Base-by-base conservation (phyloP, 2,888 invertebrate genomes). In the Andrena bicolor region DNA sequence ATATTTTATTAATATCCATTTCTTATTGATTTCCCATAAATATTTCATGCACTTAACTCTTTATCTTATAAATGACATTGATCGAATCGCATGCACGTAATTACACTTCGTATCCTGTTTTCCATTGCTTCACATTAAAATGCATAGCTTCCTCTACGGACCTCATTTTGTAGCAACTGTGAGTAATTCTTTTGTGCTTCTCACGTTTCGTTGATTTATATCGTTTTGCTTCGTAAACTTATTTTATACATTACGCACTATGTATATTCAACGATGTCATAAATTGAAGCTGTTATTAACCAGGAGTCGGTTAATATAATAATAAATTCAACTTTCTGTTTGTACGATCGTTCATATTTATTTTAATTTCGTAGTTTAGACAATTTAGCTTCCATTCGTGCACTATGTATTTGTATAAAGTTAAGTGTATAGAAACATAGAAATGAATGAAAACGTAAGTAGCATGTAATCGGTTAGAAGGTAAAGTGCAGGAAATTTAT, bases 381-480 rank as follows among this genome's bases (percentile, higher is more conserved):
- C 49, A 32, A 41, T 35, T 3, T 2, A 20, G 20, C 10, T 41
- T 69, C 10, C n/a, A 56, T 73, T 16, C 1, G 8, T 30, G 26
- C 49, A 16, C 30, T 32, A 13, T 30, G 58, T 48, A 48, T 28
- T 64, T 7, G 13, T 48, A 53, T 26, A 51, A 73, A 30, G 56
- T 13, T 28, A 68, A 71, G 13, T 30, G n/a, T 28, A 71, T 48
- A 70, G 20, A 41, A 53, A 41, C 13, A 23, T 72, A 30, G 3
- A 56, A 70, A 32, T 66, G 58, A 72, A 23, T 72, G 61, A 49
- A 64, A 77, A 71, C 68, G 73, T 77, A 56, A 68, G 71, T 61
- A 76, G 87, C 69, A 85, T 84, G 79, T 80, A 26, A 13, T 76
- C 8, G 30, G 13, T 63, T 82, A 28, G 10, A 63, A 71, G 48